Conservation (phyloP, 2,888 invertebrate species). For the Oxytorus armatus region DNA sequence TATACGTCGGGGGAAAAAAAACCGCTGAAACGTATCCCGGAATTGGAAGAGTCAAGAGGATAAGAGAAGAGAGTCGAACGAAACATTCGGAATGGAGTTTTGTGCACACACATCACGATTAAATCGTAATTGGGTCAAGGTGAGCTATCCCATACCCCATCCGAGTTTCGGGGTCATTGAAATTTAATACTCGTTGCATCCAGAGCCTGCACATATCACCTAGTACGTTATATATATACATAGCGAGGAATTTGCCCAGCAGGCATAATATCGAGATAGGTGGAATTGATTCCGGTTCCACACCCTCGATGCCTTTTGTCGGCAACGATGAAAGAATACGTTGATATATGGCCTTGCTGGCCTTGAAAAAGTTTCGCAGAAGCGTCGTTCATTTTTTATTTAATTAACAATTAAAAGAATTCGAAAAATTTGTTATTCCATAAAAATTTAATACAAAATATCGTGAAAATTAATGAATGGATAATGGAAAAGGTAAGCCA, state of each 20-base stretch:
- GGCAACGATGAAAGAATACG: too few species aligned
- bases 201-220: neutral
- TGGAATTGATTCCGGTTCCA: slow-evolving; percentile 65
- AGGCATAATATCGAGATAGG: slow-evolving; percentile 69
- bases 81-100: slow-evolving; percentile 7
- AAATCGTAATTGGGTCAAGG: slow-evolving; percentile 62
- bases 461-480: too few species aligned
- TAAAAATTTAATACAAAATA: too few species aligned
- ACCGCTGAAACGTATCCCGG: neutral
- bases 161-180: slow-evolving; percentile 59
- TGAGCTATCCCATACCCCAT: slow-evolving; percentile 48
- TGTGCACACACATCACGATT: slow-evolving; percentile 43
- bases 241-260: neutral
- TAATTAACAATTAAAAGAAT: too few species aligned
- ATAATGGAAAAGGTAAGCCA: too few species aligned
- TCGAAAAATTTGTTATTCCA: too few species aligned
- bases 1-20: neutral
- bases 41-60: neutral
- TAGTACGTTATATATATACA: neutral
- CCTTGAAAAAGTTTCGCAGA: too few species aligned
- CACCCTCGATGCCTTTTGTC: slow-evolving; percentile 67
- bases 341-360: too few species aligned
- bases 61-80: slow-evolving; percentile 6
- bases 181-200: slow-evolving; percentile 38
- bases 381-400: too few species aligned